Percentiles rank a stretch among this genome's conserved stretches.
These are phyloP conservation scores for Neogale vison DNA, from an alignment of 2,113 vertebrate genomes.

Conservation along the genomic window DNA sequence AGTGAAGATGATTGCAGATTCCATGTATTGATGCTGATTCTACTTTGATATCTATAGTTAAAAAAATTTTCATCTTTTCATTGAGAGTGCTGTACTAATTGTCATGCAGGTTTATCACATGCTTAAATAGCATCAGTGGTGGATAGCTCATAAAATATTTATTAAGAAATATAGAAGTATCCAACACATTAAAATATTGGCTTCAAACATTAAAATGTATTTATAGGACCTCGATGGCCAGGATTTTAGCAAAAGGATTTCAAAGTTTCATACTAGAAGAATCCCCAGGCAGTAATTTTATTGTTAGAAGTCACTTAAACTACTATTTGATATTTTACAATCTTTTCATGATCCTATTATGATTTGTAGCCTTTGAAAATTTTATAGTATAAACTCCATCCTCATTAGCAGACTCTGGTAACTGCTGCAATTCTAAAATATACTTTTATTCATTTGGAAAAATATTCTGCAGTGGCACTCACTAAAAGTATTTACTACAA, in stretches of 20 bases:
- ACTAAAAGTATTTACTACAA: slow-evolving; percentile 3
- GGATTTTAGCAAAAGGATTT: slow-evolving; percentile 24
- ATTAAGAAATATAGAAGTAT: slow-evolving; percentile 77
- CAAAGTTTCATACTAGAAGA: slow-evolving; percentile 25
- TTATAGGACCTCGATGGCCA: slow-evolving; percentile 23
- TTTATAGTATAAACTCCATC: slow-evolving; percentile 47
- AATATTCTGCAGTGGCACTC: slow-evolving; percentile 37
- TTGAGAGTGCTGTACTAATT: slow-evolving; percentile 68
- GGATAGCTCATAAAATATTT: slow-evolving; percentile 79
- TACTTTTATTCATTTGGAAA: slow-evolving; percentile 47
- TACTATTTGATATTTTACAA: slow-evolving; percentile 40
- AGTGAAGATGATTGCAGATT: slow-evolving; percentile 76
- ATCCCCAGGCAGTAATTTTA: slow-evolving; percentile 26
- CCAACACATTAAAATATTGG: slow-evolving; percentile 71
- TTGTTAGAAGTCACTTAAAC: slow-evolving; percentile 58
- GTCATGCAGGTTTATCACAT: slow-evolving; percentile 71
- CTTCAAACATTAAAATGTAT: slow-evolving; percentile 57
- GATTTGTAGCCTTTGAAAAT: slow-evolving; percentile 25
- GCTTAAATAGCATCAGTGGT: slow-evolving; percentile 74
- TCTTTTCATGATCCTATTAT: slow-evolving; percentile 68
- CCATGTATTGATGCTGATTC: slow-evolving; percentile 52
- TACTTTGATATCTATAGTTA: slow-evolving; percentile 51
- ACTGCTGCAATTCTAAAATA: slow-evolving; percentile 39
- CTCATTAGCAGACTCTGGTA: slow-evolving; percentile 55
- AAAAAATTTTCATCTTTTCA: slow-evolving; percentile 4